Evolutionary conservation across 2,113 vertebrate genomes (phyloP).

Genomic region (Shinisaurus crocodilurus): DNA sequence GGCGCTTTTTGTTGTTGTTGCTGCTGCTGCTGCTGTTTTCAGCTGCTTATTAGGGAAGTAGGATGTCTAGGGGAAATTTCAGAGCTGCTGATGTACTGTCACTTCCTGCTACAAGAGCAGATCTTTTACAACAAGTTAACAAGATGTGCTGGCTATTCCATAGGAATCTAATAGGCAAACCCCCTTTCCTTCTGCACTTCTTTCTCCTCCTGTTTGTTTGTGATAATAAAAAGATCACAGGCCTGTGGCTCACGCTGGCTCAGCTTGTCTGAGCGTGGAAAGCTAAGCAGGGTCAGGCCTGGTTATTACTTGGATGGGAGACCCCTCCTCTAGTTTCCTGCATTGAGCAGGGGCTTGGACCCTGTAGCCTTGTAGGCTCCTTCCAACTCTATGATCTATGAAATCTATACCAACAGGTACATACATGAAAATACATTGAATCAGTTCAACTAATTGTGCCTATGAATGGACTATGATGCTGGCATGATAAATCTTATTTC

Average conservation of each 20-base stretch:
- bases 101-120: constrained; percentile 41
- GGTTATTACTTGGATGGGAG: too few species aligned
- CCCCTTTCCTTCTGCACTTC: background rate
- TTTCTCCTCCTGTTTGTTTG: constrained; percentile 36
- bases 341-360: too few species aligned
- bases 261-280: too few species aligned
- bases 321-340: too few species aligned
- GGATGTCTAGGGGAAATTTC: constrained; percentile 27
- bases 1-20: background rate
- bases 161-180: background rate
- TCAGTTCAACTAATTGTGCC: background rate
- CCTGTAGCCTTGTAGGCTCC: too few species aligned
- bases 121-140: constrained; percentile 51
- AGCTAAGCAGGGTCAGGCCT: too few species aligned
- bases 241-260: too few species aligned
- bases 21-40: constrained; percentile 8
- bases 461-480: constrained; percentile 13
- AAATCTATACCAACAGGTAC: background rate
- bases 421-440: background rate
- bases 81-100: constrained; percentile 52
- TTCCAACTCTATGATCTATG: too few species aligned
- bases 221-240: constrained; percentile 39
- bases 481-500: constrained; percentile 30
- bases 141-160: constrained; percentile 39
- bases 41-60: constrained; percentile 33